These are phyloP conservation scores for Machimus rusticus DNA, from an alignment of 2,888 invertebrate genomes.

Conservation along the genomic window DNA sequence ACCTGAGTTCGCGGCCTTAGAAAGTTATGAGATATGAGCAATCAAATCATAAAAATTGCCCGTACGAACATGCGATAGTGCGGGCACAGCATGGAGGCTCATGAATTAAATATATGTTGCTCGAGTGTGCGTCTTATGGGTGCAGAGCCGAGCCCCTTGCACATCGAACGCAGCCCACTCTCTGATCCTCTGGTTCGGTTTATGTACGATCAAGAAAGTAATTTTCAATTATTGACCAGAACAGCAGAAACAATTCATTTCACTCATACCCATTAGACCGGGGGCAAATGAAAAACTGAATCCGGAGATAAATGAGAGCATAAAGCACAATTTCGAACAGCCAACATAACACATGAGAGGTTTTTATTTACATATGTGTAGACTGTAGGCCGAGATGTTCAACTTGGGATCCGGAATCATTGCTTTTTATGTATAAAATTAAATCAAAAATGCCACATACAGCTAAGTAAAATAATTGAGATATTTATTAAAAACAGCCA, in stretches of 20 bases:
- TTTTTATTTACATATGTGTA: neutral
- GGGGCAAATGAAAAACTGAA: neutral
- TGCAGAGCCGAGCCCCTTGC: neutral
- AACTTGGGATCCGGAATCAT: neutral
- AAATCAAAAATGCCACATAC: neutral
- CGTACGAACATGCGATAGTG: conserved; percentile 19
- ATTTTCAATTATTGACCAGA: conserved; percentile 26
- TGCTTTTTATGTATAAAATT: neutral
- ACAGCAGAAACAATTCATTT: conserved; percentile 23
- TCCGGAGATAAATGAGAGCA: neutral
- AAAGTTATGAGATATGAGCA: conserved; percentile 39
- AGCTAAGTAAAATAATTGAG: too few species aligned
- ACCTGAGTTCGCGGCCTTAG: conserved; percentile 18
- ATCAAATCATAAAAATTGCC: neutral
- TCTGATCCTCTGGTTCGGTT: neutral
- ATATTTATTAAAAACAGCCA: too few species aligned
- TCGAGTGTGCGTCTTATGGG: neutral
- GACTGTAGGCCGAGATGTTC: too few species aligned
- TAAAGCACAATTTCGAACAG: neutral
- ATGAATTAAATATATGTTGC: conserved; percentile 12
- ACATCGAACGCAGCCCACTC: neutral
- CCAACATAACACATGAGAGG: neutral
- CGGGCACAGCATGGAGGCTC: conserved; percentile 22
- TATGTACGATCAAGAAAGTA: neutral
- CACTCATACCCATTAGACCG: conserved; percentile 4